These are phyloP conservation scores for Dysdera silvatica DNA, from an alignment of 1,140 invertebrate genomes.

Conservation along the genomic window DNA sequence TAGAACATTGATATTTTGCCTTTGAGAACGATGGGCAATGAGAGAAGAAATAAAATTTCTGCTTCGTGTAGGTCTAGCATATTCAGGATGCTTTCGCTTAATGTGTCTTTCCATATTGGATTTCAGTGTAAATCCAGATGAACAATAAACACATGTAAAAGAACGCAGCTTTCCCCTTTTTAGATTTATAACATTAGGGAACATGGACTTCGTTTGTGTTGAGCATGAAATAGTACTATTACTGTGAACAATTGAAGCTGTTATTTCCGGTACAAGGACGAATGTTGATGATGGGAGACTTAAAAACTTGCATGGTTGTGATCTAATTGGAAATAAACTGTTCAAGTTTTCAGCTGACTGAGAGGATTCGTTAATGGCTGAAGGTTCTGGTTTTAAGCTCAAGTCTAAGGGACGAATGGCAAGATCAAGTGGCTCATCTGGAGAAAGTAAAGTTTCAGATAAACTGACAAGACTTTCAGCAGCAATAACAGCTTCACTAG, in stretches of 20 bases:
- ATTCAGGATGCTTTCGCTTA: constrained; percentile 82
- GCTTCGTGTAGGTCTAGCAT: constrained; percentile 24
- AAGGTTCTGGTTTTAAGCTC: constrained; percentile 43
- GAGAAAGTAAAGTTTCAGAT: constrained; percentile 35
- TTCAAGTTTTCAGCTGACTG: too few species aligned
- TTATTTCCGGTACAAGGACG: constrained; percentile 5
- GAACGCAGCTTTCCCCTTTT: constrained; percentile 70
- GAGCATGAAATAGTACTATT: neutral
- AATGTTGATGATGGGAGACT: too few species aligned
- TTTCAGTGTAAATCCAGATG: constrained; percentile 75
- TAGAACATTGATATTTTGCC: constrained; percentile 14
- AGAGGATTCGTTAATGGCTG: neutral
- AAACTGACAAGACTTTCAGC: constrained; percentile 24
- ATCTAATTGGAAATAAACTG: too few species aligned
- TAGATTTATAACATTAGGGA: too few species aligned
- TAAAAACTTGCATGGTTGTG: too few species aligned
- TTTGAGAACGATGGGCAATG: constrained; percentile 14
- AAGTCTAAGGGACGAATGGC: constrained; percentile 77
- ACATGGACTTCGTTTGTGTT: too few species aligned
- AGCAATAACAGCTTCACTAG: constrained; percentile 19
- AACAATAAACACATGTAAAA: constrained; percentile 79
- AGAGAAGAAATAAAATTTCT: constrained; percentile 24
- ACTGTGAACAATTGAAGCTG: neutral
- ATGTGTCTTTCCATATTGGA: constrained; percentile 91
- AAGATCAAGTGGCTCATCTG: constrained; percentile 61